These are phyloP conservation scores for Myzus persicae DNA, from an alignment of 1,140 invertebrate species.

Conservation along the genomic window DNA sequence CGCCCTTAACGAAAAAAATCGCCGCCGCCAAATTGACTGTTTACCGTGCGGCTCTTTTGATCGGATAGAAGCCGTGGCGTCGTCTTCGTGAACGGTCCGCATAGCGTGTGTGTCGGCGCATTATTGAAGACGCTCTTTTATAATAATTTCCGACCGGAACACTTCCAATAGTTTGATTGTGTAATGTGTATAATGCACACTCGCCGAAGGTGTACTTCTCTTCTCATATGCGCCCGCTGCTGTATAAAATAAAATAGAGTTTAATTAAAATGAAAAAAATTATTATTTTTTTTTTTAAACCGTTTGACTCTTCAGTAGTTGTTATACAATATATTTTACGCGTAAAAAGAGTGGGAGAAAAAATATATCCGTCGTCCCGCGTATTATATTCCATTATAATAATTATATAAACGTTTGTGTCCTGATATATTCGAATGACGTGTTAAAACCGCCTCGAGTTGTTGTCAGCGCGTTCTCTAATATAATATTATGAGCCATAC, in stretches of 20 bases:
- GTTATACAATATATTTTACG: neutral
- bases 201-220: neutral
- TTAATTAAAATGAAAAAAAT: conserved; percentile 18
- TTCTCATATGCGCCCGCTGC: neutral
- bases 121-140: conserved; percentile 14
- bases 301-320: neutral
- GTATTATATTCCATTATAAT: conserved; percentile 27
- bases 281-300: neutral
- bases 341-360: neutral
- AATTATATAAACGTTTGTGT: conserved; percentile 53
- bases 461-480: neutral
- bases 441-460: neutral
- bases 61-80: conserved; percentile 33
- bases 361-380: neutral
- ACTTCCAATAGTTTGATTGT: neutral
- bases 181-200: neutral
- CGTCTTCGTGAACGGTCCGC: conserved; percentile 10
- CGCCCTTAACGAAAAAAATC: conserved; percentile 50
- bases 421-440: conserved; percentile 56
- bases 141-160: conserved; percentile 56
- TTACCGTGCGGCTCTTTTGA: conserved; percentile 57
- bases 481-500: neutral
- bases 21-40: conserved; percentile 57
- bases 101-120: neutral
- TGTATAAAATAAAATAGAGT: neutral